Evolutionary conservation across 2,888 invertebrate genomes (phyloP), one percentile per base, ranked within the genome.

Genomic region (Drosophila gaucha): DNA sequence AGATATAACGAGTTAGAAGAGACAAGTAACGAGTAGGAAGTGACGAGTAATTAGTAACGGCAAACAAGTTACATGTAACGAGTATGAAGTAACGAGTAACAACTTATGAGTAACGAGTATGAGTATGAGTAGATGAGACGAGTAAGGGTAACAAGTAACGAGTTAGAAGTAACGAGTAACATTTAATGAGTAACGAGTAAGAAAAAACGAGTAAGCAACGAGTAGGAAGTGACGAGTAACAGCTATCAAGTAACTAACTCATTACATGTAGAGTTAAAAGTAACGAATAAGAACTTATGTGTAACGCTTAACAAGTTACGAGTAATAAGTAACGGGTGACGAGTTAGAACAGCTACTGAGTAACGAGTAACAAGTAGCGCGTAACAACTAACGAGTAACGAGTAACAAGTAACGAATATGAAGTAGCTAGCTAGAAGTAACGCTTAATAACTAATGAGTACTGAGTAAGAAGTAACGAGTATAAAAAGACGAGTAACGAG

Each of bases 391-490:
- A 39, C 30, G 16, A n/a, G 54, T 54, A 26, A 26, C 46, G 35
- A 24, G 22, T 47, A 44, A 18, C 24, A 16, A 43, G 28, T 10
- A 16, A 28, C 18, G 16, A 35, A 3, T 22, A 22, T 22, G 22
- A 22, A 22, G 14, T 8, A 8, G 8, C 26, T n/a, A n/a, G n/a
- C n/a, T n/a, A n/a, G n/a, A 20, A 9, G 30, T 31, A 46, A 20
- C 46, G 33, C 9, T 6, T 10, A 16, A 36, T 8, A 18, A 18
- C 24, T 14, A 16, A 43, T 5, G 12, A 50, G 38, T 24, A 50
- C 35, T 14, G 26, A 39, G 18, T 22, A 28, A 56, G 18, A 24
- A 47, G 47, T 47, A 35, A 35, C 35, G 31, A 47, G 8, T 9
- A 6, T n/a, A n/a, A n/a, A n/a, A n/a, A n/a, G n/a, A 33, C 46